Percentiles rank a stretch among this genome's conserved stretches.
Evolutionary conservation across 1,140 invertebrate species (phyloP).

Genomic region (Ooceraea biroi): DNA sequence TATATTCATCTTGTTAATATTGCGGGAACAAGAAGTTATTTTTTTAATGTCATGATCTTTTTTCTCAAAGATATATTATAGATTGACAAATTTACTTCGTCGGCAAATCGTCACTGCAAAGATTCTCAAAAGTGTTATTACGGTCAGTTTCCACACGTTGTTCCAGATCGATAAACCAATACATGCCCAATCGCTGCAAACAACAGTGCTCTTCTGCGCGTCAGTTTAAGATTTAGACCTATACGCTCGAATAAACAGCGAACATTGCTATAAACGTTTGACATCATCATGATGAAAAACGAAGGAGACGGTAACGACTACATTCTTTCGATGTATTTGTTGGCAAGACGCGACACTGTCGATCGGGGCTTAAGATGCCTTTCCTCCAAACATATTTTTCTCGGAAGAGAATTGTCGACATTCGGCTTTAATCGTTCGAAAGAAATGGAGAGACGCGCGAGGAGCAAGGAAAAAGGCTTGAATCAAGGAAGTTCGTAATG

Average conservation of each 20-base stretch:
- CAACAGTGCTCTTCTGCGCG: conserved; percentile 45
- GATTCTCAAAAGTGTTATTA: conserved; percentile 48
- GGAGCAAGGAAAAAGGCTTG: conserved; percentile 31
- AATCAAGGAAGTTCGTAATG: conserved; percentile 28
- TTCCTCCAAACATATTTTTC: conserved; percentile 52
- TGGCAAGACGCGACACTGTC: conserved; percentile 38
- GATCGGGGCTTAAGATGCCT: conserved; percentile 45
- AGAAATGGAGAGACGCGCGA: conserved; percentile 52
- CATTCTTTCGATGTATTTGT: conserved; percentile 50
- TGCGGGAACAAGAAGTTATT: neutral
- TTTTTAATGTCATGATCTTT: neutral
- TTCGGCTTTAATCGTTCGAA: conserved; percentile 58
- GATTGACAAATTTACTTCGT: conserved; percentile 32
- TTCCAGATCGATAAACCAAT: conserved; percentile 50
- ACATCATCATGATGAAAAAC: conserved; percentile 21
- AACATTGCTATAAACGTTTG: conserved; percentile 26
- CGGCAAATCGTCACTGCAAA: conserved; percentile 22
- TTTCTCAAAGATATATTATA: neutral
- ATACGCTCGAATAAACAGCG: conserved; percentile 44
- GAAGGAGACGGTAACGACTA: conserved; percentile 41
- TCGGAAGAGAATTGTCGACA: conserved; percentile 17
- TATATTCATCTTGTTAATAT: neutral
- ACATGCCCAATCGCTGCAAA: conserved; percentile 34
- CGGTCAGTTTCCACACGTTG: conserved; percentile 33
- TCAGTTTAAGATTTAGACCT: conserved; percentile 60